These are phyloP conservation scores for Melinopterus prodromus DNA, from an alignment of 2,888 invertebrate species.

Conservation along the genomic window DNA sequence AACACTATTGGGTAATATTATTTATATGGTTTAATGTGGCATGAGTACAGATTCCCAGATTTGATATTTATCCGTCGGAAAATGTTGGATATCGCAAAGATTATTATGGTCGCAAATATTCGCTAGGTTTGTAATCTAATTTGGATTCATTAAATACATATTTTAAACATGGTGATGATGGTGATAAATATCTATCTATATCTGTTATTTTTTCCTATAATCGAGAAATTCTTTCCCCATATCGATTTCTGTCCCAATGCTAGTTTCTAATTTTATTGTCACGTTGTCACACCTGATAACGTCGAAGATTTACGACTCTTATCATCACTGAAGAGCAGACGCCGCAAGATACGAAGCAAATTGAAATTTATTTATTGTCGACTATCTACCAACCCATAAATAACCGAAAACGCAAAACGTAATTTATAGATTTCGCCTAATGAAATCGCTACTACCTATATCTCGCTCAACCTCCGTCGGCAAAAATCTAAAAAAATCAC, in stretches of 20 bases:
- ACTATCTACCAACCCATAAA: not conserved
- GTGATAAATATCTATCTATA: too few species aligned
- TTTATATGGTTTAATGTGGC: not conserved
- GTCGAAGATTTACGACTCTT: not conserved
- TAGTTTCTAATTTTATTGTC: constrained; percentile 4
- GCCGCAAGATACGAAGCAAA: not conserved
- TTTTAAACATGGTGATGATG: too few species aligned
- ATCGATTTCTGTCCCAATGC: not conserved
- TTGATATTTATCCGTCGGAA: not conserved
- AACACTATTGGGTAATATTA: not conserved
- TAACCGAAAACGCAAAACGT: not conserved
- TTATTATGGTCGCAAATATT: too few species aligned
- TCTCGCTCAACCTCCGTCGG: not conserved
- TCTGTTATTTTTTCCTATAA: not conserved
- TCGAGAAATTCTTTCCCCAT: not conserved
- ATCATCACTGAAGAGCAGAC: not conserved
- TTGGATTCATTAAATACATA: too few species aligned
- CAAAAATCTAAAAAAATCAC: not conserved
- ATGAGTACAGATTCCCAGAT: not conserved
- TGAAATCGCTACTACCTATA: not conserved
- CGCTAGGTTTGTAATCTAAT: too few species aligned
- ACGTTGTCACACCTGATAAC: not conserved
- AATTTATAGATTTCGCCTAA: not conserved
- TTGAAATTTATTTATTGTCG: not conserved
- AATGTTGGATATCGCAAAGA: not conserved